These are phyloP conservation scores for Phoenicopterus ruber DNA, from an alignment of 2,113 vertebrate species.

Conservation along the genomic window DNA sequence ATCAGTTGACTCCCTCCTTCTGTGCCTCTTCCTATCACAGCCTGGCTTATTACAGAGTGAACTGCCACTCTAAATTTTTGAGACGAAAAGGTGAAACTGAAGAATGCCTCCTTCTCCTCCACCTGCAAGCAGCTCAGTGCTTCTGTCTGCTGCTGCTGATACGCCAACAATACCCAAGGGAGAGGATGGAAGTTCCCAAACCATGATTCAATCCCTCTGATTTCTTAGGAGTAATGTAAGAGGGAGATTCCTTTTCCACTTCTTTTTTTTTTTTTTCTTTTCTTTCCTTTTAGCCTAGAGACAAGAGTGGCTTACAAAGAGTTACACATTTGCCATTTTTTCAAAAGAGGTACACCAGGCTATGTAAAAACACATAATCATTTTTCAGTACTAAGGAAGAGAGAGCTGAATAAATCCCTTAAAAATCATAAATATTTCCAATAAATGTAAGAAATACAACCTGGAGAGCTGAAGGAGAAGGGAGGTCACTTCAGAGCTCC, in stretches of 20 bases:
- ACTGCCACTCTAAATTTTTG: background rate
- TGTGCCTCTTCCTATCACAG: background rate
- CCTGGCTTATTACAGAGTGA: background rate
- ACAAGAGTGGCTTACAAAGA: background rate
- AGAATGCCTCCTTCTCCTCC: background rate
- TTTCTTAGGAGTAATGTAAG: background rate
- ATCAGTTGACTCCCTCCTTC: background rate
- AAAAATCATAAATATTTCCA: background rate
- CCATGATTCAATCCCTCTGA: background rate
- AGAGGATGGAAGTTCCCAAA: background rate
- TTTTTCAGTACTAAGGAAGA: background rate
- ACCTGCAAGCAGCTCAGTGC: fast-evolving
- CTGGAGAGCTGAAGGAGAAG: background rate
- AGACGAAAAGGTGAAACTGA: background rate
- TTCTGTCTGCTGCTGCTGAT: background rate
- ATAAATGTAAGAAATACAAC: background rate
- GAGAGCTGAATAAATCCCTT: background rate
- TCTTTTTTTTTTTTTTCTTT: background rate
- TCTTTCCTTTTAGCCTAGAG: background rate
- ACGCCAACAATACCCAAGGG: background rate
- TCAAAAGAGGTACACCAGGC: background rate
- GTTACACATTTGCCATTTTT: background rate
- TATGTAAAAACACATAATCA: background rate
- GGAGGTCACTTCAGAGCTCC: background rate
- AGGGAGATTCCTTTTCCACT: background rate